Percentiles rank a stretch among this genome's conserved stretches.
Evolutionary conservation across 2,113 vertebrate species (phyloP).

Genomic region (Sprattus sprattus): DNA sequence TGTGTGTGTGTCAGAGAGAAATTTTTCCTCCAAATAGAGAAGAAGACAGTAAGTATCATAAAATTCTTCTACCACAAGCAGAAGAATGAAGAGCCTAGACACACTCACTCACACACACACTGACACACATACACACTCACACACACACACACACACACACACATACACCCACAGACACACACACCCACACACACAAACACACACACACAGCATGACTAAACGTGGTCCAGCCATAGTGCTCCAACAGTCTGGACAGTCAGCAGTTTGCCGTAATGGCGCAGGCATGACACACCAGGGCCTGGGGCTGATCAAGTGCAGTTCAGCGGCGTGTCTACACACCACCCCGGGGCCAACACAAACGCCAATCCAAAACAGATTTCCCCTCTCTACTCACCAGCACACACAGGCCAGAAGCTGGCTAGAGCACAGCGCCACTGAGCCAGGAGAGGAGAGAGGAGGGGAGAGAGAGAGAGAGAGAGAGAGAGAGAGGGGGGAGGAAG

Average conservation of each 20-base stretch:
- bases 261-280: neutral
- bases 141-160: neutral
- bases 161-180: neutral
- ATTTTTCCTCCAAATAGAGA: neutral
- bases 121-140: neutral
- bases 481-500: neutral
- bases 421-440: neutral
- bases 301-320: neutral
- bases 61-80: neutral
- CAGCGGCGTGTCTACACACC: neutral
- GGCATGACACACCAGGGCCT: slow-evolving; percentile 2
- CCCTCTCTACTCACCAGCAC: neutral
- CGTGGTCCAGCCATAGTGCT: neutral
- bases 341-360: neutral
- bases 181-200: neutral
- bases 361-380: slow-evolving; percentile 27
- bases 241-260: neutral
- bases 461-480: slow-evolving; percentile 5
- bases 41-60: neutral
- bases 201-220: neutral
- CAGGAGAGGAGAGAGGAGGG: slow-evolving; percentile 16
- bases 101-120: neutral
- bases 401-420: neutral
- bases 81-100: neutral
- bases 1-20: neutral